Conservation (phyloP, 2,113 vertebrate species). For the Nestor notabilis region DNA sequence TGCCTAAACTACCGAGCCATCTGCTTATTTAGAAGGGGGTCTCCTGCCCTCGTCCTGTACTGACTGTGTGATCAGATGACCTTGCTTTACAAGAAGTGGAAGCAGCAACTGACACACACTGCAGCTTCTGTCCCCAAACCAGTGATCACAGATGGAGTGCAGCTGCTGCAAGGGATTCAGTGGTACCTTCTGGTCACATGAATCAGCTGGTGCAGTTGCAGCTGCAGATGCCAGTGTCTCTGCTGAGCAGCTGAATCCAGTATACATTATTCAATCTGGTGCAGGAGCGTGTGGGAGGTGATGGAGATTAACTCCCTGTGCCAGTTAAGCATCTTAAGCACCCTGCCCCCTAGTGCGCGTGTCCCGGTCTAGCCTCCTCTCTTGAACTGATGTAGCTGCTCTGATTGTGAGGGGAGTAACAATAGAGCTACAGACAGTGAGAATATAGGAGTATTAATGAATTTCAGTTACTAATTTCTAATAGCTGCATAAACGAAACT, state of each 20-base stretch:
- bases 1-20: not conserved
- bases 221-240: conserved; percentile 24
- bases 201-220: conserved; percentile 32
- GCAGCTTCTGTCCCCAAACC: conserved; percentile 31
- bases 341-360: not conserved
- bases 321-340: not conserved
- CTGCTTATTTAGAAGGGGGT: not conserved
- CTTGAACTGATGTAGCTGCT: not conserved
- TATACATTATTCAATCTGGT: not conserved
- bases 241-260: conserved; percentile 15
- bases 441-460: not conserved
- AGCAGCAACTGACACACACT: not conserved
- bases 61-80: not conserved
- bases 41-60: not conserved
- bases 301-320: not conserved
- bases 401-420: not conserved
- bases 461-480: not conserved
- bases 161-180: conserved; percentile 27
- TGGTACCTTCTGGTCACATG: conserved; percentile 17
- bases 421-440: not conserved
- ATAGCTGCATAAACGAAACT: not conserved
- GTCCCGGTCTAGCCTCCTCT: not conserved
- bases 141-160: conserved; percentile 24
- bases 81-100: not conserved
- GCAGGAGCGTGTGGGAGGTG: not conserved